A percentile compares a stretch with the other conserved stretches of the same genome.
These are phyloP conservation scores for Neodiprion fabricii DNA, from an alignment of 1,140 invertebrate species.

Conservation along the genomic window DNA sequence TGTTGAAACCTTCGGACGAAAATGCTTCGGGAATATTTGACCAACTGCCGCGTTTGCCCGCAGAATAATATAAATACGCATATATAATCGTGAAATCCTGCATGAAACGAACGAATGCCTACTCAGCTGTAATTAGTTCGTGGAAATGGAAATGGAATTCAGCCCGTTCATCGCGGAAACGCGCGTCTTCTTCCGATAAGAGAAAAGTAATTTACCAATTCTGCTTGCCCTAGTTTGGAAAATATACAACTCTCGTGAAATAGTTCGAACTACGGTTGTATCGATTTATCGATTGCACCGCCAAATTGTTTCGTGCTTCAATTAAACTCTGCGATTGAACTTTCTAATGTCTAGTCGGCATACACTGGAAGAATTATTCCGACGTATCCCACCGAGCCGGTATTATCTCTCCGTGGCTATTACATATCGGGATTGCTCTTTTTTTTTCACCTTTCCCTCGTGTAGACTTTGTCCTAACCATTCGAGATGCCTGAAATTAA, in stretches of 20 bases:
- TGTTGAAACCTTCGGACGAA: background rate
- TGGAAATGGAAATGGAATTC: too few species aligned
- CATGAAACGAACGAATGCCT: too few species aligned
- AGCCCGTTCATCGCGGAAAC: too few species aligned
- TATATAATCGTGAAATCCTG: too few species aligned
- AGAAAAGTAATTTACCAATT: background rate
- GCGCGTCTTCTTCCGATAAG: background rate
- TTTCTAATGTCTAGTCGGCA: background rate
- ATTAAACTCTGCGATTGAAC: background rate
- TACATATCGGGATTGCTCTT: background rate
- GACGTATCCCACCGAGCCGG: background rate
- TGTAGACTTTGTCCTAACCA: too few species aligned
- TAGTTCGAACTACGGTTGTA: background rate
- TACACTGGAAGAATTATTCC: background rate
- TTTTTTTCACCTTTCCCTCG: too few species aligned
- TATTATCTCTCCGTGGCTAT: background rate
- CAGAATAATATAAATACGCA: too few species aligned
- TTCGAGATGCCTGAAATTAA: too few species aligned
- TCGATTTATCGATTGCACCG: background rate
- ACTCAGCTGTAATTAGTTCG: too few species aligned
- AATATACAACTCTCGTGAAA: background rate
- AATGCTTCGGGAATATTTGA: background rate
- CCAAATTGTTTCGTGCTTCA: background rate
- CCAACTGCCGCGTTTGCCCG: too few species aligned
- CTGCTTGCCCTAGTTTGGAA: background rate